Conservation (phyloP, 2,888 invertebrate genomes). For the Lapara coniferarum region DNA sequence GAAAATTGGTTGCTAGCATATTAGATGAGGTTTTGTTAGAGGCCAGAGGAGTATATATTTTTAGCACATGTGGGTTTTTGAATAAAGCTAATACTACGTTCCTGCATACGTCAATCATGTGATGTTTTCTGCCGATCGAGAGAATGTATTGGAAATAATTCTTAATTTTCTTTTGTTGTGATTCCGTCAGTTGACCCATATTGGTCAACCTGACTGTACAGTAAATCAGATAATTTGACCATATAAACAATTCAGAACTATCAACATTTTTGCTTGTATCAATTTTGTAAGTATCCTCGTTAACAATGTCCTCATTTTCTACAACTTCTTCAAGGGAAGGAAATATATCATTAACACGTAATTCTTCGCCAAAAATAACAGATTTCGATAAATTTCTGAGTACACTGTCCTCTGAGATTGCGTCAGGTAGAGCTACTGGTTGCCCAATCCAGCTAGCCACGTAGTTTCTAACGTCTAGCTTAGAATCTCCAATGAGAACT, state of each 20-base stretch:
- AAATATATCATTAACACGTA: slow-evolving; percentile 62
- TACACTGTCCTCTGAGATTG: slow-evolving; percentile 56
- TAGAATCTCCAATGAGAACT: slow-evolving; percentile 74
- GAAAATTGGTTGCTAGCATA: slow-evolving; percentile 63
- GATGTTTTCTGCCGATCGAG: slow-evolving; percentile 56
- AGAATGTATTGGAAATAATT: slow-evolving; percentile 64
- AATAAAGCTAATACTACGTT: slow-evolving; percentile 61
- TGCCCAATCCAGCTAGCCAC: slow-evolving; percentile 76
- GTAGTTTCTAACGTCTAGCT: slow-evolving; percentile 76
- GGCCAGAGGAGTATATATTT: slow-evolving; percentile 67
- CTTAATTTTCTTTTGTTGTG: slow-evolving; percentile 56
- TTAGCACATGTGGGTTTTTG: slow-evolving; percentile 69
- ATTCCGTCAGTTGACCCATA: slow-evolving; percentile 55
- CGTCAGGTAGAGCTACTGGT: slow-evolving; percentile 59
- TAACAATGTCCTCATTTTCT: slow-evolving; percentile 55
- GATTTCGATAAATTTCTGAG: slow-evolving; percentile 69
- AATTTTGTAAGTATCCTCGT: slow-evolving; percentile 54
- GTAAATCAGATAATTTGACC: slow-evolving; percentile 73
- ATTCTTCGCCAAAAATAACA: slow-evolving; percentile 62
- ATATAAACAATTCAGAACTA: slow-evolving; percentile 66
- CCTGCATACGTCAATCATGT: slow-evolving; percentile 60
- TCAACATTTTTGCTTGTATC: slow-evolving; percentile 50
- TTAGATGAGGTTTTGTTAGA: slow-evolving; percentile 54
- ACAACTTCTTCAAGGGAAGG: slow-evolving; percentile 51
- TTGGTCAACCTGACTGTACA: slow-evolving; percentile 64